Evolutionary conservation across 2,797 vertebrate species (phyloP).

Genomic region (Brachyalestes nurse): DNA sequence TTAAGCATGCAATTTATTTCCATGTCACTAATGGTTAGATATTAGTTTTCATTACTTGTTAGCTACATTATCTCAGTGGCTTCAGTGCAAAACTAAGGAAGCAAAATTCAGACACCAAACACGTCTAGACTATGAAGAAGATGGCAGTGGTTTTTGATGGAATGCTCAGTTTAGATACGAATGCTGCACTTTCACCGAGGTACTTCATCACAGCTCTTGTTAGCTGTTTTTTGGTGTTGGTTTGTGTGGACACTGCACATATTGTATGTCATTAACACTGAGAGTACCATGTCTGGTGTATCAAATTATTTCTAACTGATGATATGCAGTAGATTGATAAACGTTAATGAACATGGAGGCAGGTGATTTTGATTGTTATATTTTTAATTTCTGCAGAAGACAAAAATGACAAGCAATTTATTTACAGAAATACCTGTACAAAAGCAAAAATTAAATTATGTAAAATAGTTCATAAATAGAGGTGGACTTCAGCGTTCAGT

Average conservation of each 20-base stretch:
- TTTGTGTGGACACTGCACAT: not conserved
- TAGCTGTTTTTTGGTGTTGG: not conserved
- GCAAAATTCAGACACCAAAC: not conserved
- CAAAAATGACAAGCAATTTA: constrained; percentile 99
- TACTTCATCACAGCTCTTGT: not conserved
- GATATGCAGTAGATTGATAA: not conserved
- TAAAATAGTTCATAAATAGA: constrained; percentile 99
- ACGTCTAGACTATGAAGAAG: not conserved
- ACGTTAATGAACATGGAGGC: constrained; percentile 22
- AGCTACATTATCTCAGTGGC: not conserved
- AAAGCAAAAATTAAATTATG: constrained; percentile 99
- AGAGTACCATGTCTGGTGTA: too few species aligned
- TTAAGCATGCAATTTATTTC: not conserved
- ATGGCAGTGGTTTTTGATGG: too few species aligned
- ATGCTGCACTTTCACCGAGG: not conserved
- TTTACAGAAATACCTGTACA: constrained; percentile 99
- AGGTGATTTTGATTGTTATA: constrained; percentile 87
- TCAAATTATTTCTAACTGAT: not conserved
- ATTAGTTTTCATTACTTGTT: not conserved
- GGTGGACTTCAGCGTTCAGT: constrained; percentile 96
- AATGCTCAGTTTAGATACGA: too few species aligned
- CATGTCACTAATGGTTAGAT: too few species aligned
- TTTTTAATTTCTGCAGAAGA: constrained; percentile 99
- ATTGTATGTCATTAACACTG: not conserved
- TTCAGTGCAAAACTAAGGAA: not conserved